Evolutionary conservation across 2,888 invertebrate species (phyloP).

Genomic region (Liodrosophila aerea): DNA sequence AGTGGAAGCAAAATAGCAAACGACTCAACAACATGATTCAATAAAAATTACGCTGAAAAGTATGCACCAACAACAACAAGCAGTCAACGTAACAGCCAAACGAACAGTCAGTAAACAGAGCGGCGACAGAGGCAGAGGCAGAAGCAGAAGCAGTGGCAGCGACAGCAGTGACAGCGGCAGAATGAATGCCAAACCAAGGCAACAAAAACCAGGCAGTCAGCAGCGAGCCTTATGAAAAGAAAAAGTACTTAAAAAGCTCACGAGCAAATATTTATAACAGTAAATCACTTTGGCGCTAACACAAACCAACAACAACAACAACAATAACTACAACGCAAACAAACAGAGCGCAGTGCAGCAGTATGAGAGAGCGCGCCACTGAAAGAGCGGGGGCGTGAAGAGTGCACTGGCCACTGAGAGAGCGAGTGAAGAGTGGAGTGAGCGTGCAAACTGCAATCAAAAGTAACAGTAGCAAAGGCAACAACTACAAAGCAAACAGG

Average conservation of each 20-base stretch:
- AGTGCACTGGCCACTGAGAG: no score
- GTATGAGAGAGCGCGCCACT: constrained; percentile 5
- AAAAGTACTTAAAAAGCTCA: constrained; percentile 76
- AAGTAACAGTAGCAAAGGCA: no score
- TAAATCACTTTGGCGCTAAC: constrained; percentile 75
- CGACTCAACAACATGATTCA: constrained; percentile 65
- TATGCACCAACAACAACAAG: constrained; percentile 66
- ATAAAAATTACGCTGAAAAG: constrained; percentile 74
- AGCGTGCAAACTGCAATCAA: no score
- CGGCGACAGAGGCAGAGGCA: constrained; percentile 33
- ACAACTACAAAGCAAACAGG: no score
- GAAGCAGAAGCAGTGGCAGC: constrained; percentile 26
- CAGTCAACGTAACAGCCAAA: constrained; percentile 26
- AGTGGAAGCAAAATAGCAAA: constrained; percentile 26
- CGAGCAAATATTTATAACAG: constrained; percentile 77
- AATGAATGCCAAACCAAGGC: constrained; percentile 34
- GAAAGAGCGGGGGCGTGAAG: neutral
- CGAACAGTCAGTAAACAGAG: neutral
- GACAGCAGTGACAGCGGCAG: constrained; percentile 4
- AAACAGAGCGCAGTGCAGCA: constrained; percentile 1
- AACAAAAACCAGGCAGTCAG: constrained; percentile 22
- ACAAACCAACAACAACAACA: constrained; percentile 32
- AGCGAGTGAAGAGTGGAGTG: no score
- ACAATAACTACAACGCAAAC: constrained; percentile 2
- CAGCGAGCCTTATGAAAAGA: constrained; percentile 47